Evolutionary conservation across 2,888 invertebrate genomes (phyloP).

Genomic region (Epirrhoe alternata): DNA sequence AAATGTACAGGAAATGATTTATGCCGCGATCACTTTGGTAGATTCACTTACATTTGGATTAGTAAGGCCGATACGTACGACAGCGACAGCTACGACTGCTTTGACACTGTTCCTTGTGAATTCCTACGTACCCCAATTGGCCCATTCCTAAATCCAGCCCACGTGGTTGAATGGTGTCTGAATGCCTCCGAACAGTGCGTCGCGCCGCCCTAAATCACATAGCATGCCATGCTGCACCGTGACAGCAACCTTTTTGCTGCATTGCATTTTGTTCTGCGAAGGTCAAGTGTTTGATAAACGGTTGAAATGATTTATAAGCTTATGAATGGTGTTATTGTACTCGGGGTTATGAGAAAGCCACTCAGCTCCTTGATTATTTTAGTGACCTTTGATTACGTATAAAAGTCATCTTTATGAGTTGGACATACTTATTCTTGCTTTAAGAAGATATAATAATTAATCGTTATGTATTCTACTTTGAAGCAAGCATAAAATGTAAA

Average conservation of each 20-base stretch:
- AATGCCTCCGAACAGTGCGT: constrained; percentile 49
- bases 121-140: not conserved
- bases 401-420: no score
- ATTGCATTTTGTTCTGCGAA: constrained; percentile 25
- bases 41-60: no score
- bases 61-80: no score
- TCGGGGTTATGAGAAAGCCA: not conserved
- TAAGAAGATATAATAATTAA: no score
- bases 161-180: constrained; percentile 28
- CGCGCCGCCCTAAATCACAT: constrained; percentile 76
- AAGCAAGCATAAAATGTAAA: no score
- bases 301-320: constrained; percentile 27
- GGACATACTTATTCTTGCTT: no score
- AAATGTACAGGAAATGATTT: not conserved
- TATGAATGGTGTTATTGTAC: constrained; percentile 21
- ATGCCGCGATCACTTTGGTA: no score
- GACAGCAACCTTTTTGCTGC: constrained; percentile 40
- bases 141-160: constrained; percentile 25
- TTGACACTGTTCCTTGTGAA: not conserved
- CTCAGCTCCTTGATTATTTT: not conserved
- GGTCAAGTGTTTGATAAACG: constrained; percentile 27
- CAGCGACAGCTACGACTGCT: not conserved
- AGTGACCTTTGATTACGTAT: not conserved
- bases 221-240: constrained; percentile 52
- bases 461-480: no score